phyloP scores from a whole-genome alignment of 2,888 invertebrate species.

The Seira ritae region DNA sequence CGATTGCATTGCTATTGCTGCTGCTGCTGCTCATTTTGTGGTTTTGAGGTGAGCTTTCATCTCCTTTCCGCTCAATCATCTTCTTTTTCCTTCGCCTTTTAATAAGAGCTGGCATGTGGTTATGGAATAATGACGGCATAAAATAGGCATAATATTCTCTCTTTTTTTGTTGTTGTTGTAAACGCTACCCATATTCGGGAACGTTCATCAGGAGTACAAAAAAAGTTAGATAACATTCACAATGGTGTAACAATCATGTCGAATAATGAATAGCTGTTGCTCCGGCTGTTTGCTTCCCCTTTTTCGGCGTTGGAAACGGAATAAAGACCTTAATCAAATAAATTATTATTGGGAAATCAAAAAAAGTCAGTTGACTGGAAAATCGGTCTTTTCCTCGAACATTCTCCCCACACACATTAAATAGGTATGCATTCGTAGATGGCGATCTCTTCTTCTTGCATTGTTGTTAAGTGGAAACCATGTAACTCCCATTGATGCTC shows the following conservation, averaged over 20 bases:
- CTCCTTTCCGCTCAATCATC: constrained; percentile 5
- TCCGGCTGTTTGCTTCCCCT: not conserved
- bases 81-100: not conserved
- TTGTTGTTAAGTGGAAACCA: not conserved
- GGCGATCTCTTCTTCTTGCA: not conserved
- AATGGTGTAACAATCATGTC: not conserved
- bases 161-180: not conserved
- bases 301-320: not conserved
- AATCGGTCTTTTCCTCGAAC: constrained; percentile 40
- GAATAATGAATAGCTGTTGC: not conserved
- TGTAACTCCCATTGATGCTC: too few relatives aligned
- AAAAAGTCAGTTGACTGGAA: constrained; percentile 46
- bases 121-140: constrained; percentile 37
- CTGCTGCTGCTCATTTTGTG: constrained; percentile 21
- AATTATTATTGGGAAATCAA: constrained; percentile 19
- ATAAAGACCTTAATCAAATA: constrained; percentile 30
- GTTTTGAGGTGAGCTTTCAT: constrained; percentile 35
- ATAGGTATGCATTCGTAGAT: not conserved
- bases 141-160: constrained; percentile 29
- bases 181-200: constrained; percentile 7
- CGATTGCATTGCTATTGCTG: not conserved
- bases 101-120: constrained; percentile 32
- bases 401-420: not conserved
- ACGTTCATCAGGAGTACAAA: too few relatives aligned
- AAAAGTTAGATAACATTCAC: too few relatives aligned